A percentile compares a stretch with the other conserved stretches of the same genome.
Conservation (phyloP, 2,113 vertebrate genomes). For the Urocolius indicus region DNA sequence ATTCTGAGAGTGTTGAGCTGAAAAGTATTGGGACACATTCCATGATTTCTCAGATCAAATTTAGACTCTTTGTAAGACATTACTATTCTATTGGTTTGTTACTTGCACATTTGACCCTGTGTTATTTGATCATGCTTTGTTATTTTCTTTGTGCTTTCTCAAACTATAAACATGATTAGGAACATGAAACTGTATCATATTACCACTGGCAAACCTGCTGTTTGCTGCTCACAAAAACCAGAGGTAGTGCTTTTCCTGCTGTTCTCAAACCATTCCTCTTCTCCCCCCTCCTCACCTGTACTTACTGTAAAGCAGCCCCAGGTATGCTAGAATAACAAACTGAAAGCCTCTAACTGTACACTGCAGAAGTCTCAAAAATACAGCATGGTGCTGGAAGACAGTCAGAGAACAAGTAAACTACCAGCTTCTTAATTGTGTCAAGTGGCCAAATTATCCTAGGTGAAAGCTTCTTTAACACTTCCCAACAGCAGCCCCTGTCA, state of each 20-base stretch:
- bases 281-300: fast-evolving
- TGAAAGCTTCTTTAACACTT: not conserved
- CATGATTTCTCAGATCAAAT: not conserved
- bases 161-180: not conserved
- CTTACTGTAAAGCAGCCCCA: not conserved
- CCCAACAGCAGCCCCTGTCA: not conserved
- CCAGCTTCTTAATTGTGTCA: not conserved
- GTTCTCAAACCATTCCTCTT: not conserved
- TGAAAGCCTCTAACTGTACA: not conserved
- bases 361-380: not conserved
- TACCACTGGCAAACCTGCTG: not conserved
- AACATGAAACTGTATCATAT: not conserved
- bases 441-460: not conserved
- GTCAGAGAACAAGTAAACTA: not conserved
- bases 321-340: not conserved
- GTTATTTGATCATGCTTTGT: not conserved
- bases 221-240: not conserved
- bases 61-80: not conserved
- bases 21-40: not conserved
- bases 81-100: not conserved
- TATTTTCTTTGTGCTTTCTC: not conserved
- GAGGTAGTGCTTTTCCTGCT: not conserved
- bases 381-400: not conserved
- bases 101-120: not conserved
- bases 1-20: not conserved